Base-by-base conservation (phyloP, 1,140 invertebrate genomes). In the Episyrphus balteatus region DNA sequence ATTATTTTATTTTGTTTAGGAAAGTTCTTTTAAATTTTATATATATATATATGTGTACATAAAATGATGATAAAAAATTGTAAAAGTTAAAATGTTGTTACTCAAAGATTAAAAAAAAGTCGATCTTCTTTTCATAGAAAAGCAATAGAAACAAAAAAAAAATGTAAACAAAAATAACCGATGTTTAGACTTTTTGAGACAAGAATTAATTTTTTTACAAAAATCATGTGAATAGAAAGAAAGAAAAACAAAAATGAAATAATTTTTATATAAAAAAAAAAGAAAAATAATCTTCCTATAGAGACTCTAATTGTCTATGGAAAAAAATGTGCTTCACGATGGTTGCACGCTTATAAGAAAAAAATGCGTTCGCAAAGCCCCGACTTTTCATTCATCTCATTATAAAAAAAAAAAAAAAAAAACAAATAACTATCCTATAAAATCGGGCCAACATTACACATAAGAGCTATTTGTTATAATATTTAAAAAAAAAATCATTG, bases 241-340 rank as follows among this genome's bases (percentile, higher is more conserved):
- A 15, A 17, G 6, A 17, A 41, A 41, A 19, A 41, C 15, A 19
- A 41, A 14, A 17, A 17, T 17, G 39, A 15, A 13, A 18, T 41
- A 18, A 41, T 14, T 41, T 18, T 41, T 13, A 11, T 14, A 17
- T 12, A 18, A 18, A 41, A 41, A 13, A 42, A n/a, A 42, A 13
- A 42, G 2, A 30, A 9, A 30, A 21, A 42, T 13, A 44, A 42
- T 57, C 57, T 48, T 51, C 61, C 61, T 62, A 61, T 58, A 51
- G 61, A 62, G 61, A 63, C 61, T 61, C 49, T 40, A 60, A 48
- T 65, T 61, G 62, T 65, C 62, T 65, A 65, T 53, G 62, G 62
- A 53, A 55, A 31, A 33, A 30, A 36, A n/a, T n/a, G 11, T 38
- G 36, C 12, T 38, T 26, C 21, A 26, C 21, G 21, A 26, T 26